phyloP scores from a whole-genome alignment of 2,113 vertebrate genomes.

The Megalops atlanticus region DNA sequence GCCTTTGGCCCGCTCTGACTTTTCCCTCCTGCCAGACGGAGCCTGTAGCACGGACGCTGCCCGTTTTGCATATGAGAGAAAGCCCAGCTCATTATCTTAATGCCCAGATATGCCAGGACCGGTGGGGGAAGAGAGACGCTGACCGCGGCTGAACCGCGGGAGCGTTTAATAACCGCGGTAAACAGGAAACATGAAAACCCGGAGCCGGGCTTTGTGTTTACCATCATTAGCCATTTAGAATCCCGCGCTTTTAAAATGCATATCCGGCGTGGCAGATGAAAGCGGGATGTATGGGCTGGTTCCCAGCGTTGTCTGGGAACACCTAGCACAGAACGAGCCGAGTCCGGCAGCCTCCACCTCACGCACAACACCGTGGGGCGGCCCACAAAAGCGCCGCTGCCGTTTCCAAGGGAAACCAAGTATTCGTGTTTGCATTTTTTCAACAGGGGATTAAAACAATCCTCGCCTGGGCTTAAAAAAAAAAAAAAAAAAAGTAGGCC shows the following conservation, averaged over 20 bases:
- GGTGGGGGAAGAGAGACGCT: not conserved
- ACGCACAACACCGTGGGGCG: not conserved
- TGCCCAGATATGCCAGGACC: not conserved
- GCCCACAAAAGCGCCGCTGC: slow-evolving; percentile 4
- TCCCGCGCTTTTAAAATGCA: not conserved
- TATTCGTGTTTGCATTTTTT: slow-evolving; percentile 35
- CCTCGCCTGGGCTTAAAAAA: slow-evolving; percentile 22
- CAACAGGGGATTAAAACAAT: slow-evolving; percentile 36
- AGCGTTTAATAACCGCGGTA: not conserved
- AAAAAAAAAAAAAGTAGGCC: slow-evolving; percentile 30
- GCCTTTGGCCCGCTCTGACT: not conserved
- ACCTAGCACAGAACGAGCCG: not conserved
- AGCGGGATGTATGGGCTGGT: not conserved
- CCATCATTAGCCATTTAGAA: not conserved
- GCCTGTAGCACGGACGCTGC: not conserved
- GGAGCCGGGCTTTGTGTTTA: not conserved
- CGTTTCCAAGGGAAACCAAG: slow-evolving; percentile 34
- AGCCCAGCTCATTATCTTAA: not conserved
- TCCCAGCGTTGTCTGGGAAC: not conserved
- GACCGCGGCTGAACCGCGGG: not conserved
- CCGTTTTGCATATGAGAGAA: not conserved
- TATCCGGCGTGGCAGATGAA: not conserved
- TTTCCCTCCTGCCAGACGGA: not conserved
- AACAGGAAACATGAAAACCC: not conserved
- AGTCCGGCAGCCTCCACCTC: not conserved